Conservation (phyloP, 1,140 invertebrate genomes). For the Drosophila eugracilis region DNA sequence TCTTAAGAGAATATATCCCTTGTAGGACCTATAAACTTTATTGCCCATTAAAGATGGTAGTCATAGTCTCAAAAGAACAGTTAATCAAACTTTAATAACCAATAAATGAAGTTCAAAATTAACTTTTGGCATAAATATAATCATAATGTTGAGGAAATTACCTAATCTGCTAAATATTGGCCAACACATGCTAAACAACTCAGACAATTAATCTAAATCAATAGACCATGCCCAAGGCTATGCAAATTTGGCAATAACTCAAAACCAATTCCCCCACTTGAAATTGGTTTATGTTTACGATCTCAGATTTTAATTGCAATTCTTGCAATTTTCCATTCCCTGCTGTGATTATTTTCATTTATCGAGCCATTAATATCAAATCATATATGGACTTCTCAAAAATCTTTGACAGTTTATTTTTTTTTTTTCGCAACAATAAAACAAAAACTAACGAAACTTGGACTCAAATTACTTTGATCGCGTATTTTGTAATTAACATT, state of each 20-base stretch:
- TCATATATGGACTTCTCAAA: constrained; percentile 43
- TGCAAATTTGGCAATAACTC: constrained; percentile 36
- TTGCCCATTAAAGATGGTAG: not conserved
- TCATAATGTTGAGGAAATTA: not conserved
- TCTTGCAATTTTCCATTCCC: constrained; percentile 29
- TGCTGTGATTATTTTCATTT: constrained; percentile 57
- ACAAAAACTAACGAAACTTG: constrained; percentile 27
- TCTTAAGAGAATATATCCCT: no score
- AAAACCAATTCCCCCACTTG: constrained; percentile 7
- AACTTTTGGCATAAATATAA: not conserved
- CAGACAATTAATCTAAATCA: constrained; percentile 34
- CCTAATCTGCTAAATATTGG: not conserved
- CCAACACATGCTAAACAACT: not conserved
- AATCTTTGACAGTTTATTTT: constrained; percentile 72
- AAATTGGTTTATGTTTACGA: constrained; percentile 42
- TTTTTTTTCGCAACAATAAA: constrained; percentile 57
- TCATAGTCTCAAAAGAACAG: not conserved
- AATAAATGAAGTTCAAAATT: constrained; percentile 3
- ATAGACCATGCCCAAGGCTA: constrained; percentile 28
- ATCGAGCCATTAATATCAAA: constrained; percentile 36
- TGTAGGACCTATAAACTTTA: not conserved
- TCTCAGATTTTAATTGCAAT: constrained; percentile 39
- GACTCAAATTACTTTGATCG: constrained; percentile 58
- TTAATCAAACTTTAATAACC: not conserved
- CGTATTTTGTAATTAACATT: constrained; percentile 78